Conservation (phyloP, 2,797 vertebrate genomes). For the Crenichthys baileyi region DNA sequence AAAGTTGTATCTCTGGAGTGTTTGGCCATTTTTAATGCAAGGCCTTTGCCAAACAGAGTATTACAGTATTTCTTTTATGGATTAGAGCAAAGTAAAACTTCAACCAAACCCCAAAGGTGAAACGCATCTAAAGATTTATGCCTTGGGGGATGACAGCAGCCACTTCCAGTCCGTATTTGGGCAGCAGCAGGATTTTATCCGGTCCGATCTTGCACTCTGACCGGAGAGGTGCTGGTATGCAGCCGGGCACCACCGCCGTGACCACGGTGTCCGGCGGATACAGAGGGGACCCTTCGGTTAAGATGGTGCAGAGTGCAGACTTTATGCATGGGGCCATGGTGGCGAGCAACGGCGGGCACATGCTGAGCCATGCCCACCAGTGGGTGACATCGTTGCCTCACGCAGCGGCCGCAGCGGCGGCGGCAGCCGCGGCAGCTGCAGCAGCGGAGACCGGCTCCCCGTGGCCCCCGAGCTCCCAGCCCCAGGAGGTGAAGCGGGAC, state of each 20-base stretch:
- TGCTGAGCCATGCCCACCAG: constrained; percentile 97
- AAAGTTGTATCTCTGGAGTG: constrained; percentile 35
- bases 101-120: constrained; percentile 38
- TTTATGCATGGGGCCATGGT: constrained; percentile 97
- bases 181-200: constrained; percentile 90
- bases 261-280: constrained; percentile 89
- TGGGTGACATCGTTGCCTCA: constrained; percentile 96
- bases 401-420: constrained; percentile 90
- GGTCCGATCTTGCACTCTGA: constrained; percentile 91
- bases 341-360: constrained; percentile 93
- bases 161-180: constrained; percentile 93
- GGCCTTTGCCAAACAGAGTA: background rate
- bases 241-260: constrained; percentile 88
- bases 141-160: constrained; percentile 90
- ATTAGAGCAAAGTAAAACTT: constrained; percentile 44
- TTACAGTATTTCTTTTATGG: constrained; percentile 46
- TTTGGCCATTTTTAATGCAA: constrained; percentile 17
- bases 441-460: constrained; percentile 89
- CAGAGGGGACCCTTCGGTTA: constrained; percentile 90
- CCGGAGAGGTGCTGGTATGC: constrained; percentile 89
- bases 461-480: constrained; percentile 89
- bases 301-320: constrained; percentile 94
- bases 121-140: constrained; percentile 63
- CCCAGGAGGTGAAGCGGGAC: constrained; percentile 89
- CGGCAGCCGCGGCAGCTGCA: constrained; percentile 86